Evolutionary conservation across 2,797 vertebrate genomes (phyloP), one percentile per base, ranked within the genome.

Genomic region (Percopsis omiscomaycus): DNA sequence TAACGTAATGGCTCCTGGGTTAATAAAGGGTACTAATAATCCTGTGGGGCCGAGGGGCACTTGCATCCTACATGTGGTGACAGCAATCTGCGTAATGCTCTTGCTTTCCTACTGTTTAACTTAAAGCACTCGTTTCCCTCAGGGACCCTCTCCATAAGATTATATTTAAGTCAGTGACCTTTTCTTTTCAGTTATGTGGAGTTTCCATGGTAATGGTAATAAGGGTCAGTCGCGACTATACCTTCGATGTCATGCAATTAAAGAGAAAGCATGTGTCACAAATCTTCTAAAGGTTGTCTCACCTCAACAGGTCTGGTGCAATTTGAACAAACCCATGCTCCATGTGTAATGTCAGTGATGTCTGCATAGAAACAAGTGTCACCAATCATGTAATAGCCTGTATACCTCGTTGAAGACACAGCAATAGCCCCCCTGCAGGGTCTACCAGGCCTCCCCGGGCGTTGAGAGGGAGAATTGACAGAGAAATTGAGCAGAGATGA

Each of bases 371-470:
- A 59, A 67, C 55, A 42, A 8, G 66, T 80, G 79, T 87, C 84
- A 83, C 81, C 87, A 85, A 84, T 89, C 79, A 77, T 82, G 69
- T 78, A 78, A 84, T 80, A 88, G 88, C 85, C 85, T 88, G 89
- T 88, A 88, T 92, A 93, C 92, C 89, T 93, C 89, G 77, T 89
- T 83, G 66, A 88, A 86, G 84, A 83, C 89, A 85, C 86, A 89
- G 90, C 90, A 91, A 91, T 92, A 91, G 88, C 77, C 76, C 88
- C 22, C 79, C 71, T 81, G 64, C 76, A 55, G 79, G 84, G 79
- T 76, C 81, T 74, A 78, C 73, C 65, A 72, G 79, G 71, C 67
- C 80, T 83, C 73, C 63, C 1, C 32, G 15, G 59, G 49, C 59
- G 54, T 61, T 64, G 74, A 71, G 71, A 64, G 70, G 80, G 77